Base-by-base conservation (phyloP, 2,113 vertebrate species). In the Mesoclemmys tuberculata region DNA sequence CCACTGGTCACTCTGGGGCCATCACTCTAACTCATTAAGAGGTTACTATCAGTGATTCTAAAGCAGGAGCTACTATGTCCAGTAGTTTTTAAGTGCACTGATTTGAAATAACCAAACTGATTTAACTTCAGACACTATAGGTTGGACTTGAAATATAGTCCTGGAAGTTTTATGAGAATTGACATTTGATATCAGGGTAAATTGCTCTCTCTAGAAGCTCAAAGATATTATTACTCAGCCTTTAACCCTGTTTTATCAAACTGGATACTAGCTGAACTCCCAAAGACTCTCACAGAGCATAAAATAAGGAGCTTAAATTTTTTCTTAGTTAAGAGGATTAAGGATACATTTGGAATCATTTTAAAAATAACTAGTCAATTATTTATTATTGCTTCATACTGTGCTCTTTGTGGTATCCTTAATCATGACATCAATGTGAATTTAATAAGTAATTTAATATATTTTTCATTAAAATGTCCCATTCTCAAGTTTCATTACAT, bases 251-350 rank as follows among this genome's bases (percentile, higher is more conserved):
- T 13, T 94, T 80, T 77, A 54, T 84, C 38, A 91, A 90, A 35
- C 8, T 29, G 22, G 71, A 75, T 77, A 52, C 55, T 35, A 87
- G 61, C 5, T 93, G 58, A 96, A 88, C 14, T 87, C 74, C 6
- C 48, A 93, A 92, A 85, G 35, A 61, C 8, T 91, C n/a, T 83
- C 71, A 94, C 38, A 87, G 2, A 84, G 44, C 13, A 84, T 82
- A 85, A 92, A 96, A 85, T 2, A 80, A 61, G 31, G 8, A 93
- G 1, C 56, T 94, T 87, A 52, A 86, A 81, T 93, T 94, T 97
- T 93, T 22, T 55, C 82, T 89, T 64, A 58, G n/a, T 85, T 94
- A 91, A 87, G 52, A 97, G 35, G 52, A 92, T 85, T 87, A 93
- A 85, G 52, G 31, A 48, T 92, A n/a, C 24, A 91, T 82, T 94